phyloP scores from a whole-genome alignment of 2,797 vertebrate genomes.

The Peromyscus aztecus region DNA sequence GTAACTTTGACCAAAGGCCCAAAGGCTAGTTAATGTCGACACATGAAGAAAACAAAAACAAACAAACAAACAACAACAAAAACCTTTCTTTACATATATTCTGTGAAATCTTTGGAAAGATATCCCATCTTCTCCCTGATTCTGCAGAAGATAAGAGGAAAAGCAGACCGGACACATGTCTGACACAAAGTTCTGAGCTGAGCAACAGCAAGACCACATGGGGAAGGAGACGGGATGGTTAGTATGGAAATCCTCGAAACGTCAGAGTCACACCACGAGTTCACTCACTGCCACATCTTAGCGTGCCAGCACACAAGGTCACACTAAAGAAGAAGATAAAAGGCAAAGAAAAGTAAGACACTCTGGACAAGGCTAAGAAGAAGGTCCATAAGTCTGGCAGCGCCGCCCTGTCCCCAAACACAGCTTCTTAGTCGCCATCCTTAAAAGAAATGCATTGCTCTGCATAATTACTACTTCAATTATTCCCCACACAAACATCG shows the following conservation, averaged over 20 bases:
- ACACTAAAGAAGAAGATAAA: background rate
- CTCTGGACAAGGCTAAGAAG: background rate
- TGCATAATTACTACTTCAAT: constrained; percentile 82
- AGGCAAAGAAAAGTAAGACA: background rate
- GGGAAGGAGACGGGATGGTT: background rate
- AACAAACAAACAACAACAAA: too few relatives aligned
- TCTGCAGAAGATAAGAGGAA: background rate
- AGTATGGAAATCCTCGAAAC: background rate
- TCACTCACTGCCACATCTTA: background rate
- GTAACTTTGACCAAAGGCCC: background rate
- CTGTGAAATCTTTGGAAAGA: constrained; percentile 25
- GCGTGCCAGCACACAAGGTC: background rate
- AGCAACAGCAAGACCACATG: background rate
- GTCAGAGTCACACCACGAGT: background rate
- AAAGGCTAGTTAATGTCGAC: background rate
- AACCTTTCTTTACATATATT: background rate
- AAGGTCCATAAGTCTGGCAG: background rate
- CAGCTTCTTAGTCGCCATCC: constrained; percentile 73
- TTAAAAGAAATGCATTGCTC: constrained; percentile 76
- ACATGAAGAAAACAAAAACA: background rate
- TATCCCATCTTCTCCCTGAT: constrained; percentile 20
- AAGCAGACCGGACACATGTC: background rate
- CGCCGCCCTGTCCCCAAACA: constrained; percentile 58
- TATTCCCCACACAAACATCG: constrained; percentile 81
- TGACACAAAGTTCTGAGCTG: background rate